phyloP scores from a whole-genome alignment of 2,797 vertebrate genomes.

The Peromyscus melanophrys region DNA sequence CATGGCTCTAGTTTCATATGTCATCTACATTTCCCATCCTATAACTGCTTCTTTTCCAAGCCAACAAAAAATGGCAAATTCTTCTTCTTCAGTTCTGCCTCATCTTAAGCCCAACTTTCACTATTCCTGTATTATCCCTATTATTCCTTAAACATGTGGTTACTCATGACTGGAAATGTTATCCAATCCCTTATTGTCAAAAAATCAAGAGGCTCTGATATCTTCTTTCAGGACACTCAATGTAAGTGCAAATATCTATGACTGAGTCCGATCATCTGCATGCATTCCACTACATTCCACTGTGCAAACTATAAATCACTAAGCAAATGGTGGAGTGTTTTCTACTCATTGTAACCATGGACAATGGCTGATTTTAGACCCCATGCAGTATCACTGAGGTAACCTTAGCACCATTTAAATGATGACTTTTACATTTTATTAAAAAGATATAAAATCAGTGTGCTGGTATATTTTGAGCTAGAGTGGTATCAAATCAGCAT shows the following conservation, averaged over 20 bases:
- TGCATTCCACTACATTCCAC: not conserved
- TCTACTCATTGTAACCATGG: accelerated
- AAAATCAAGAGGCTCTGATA: not conserved
- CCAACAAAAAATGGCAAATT: not conserved
- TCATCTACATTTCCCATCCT: not conserved
- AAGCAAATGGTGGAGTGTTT: not conserved
- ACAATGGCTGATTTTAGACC: not conserved
- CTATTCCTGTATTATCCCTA: conserved; percentile 93
- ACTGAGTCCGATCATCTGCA: accelerated
- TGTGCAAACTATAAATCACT: no score
- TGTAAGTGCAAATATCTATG: not conserved
- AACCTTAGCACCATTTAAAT: not conserved
- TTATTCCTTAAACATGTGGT: conserved; percentile 95
- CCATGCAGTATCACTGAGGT: not conserved
- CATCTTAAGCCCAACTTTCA: conserved; percentile 80
- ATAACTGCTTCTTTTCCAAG: not conserved
- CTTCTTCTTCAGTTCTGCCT: not conserved
- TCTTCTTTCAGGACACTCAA: not conserved
- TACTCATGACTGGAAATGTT: conserved; percentile 91
- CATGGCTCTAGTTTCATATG: conserved; percentile 90
- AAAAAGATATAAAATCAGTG: not conserved
- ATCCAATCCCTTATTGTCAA: not conserved
- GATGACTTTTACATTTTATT: not conserved
- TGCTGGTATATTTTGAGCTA: not conserved
- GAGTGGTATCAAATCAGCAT: not conserved